A percentile compares a stretch with the other conserved stretches of the same genome.
Conservation (phyloP, 2,797 vertebrate species). For the Mastacembelus armatus region DNA sequence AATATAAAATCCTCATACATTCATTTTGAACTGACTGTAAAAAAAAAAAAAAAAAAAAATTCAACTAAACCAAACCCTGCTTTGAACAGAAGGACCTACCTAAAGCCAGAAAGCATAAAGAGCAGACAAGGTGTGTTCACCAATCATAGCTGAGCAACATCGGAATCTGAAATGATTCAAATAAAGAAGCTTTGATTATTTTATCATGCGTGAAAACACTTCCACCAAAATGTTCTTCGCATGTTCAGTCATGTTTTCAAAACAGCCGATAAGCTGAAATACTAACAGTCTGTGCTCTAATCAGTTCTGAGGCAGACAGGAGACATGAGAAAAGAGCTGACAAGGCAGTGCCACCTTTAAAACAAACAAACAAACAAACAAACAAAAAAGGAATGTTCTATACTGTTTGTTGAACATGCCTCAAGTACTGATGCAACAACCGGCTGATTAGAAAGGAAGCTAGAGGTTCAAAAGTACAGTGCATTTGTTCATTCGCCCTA, state of each 20-base stretch:
- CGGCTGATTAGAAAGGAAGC: constrained; percentile 63
- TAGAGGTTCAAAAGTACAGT: constrained; percentile 58
- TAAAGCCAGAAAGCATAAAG: constrained; percentile 5
- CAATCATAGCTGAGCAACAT: constrained; percentile 49
- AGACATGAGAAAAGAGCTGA: constrained; percentile 53
- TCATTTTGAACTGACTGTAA: constrained; percentile 16
- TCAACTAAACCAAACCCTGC: constrained; percentile 21
- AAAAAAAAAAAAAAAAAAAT: constrained; percentile 52
- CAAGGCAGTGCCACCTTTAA: too few species aligned
- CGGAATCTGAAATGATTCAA: constrained; percentile 32
- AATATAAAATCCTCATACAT: too few species aligned
- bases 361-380: too few species aligned
- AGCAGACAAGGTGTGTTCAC: constrained; percentile 32
- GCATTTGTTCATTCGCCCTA: constrained; percentile 59
- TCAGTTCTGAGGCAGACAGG: constrained; percentile 36
- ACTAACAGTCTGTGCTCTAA: constrained; percentile 13
- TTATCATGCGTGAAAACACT: constrained; percentile 47
- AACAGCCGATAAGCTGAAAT: constrained; percentile 29
- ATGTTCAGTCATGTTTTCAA: constrained; percentile 34
- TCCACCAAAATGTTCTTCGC: constrained; percentile 35
- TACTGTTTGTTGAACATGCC: constrained; percentile 53
- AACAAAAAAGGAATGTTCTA: constrained; percentile 65
- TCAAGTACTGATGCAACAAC: constrained; percentile 59
- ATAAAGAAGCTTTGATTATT: constrained; percentile 38
- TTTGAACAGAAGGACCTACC: constrained; percentile 21